Evolutionary conservation across 2,888 invertebrate genomes (phyloP).

Genomic region (Lasioglossum calceatum): DNA sequence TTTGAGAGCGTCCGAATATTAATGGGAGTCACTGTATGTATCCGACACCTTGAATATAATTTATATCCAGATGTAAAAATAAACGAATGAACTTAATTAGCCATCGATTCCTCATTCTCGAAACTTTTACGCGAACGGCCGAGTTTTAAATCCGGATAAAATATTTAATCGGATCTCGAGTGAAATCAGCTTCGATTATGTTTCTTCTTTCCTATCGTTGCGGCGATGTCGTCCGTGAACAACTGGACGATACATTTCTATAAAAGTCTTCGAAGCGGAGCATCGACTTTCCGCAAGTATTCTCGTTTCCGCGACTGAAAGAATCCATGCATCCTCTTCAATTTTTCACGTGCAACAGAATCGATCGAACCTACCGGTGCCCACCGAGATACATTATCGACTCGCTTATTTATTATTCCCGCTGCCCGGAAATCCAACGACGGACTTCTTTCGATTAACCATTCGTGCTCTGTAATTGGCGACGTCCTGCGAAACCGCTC

Average conservation of each 20-base stretch:
- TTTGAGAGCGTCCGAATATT: too few species aligned
- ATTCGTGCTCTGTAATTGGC: not conserved
- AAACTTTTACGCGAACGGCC: not conserved
- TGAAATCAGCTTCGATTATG: not conserved
- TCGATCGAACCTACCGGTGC: conserved; percentile 41
- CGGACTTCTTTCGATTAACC: conserved; percentile 30
- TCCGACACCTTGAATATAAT: not conserved
- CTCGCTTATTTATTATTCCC: conserved; percentile 50
- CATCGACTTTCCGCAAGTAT: conserved; percentile 22
- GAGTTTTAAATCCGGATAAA: not conserved
- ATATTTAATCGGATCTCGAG: not conserved
- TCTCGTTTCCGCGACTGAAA: not conserved
- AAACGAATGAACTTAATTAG: not conserved
- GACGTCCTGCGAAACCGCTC: not conserved
- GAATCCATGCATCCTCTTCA: conserved; percentile 47
- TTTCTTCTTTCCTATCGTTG: not conserved
- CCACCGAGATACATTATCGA: conserved; percentile 53
- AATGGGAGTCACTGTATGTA: not conserved
- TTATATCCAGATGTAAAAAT: not conserved
- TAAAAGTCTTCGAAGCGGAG: not conserved
- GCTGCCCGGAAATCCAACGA: conserved; percentile 40
- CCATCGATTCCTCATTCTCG: not conserved
- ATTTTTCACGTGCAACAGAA: conserved; percentile 52
- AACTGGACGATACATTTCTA: not conserved
- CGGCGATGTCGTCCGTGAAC: not conserved